Conservation (phyloP, 2,888 invertebrate species). For the Acanthosoma haemorrhoidale region DNA sequence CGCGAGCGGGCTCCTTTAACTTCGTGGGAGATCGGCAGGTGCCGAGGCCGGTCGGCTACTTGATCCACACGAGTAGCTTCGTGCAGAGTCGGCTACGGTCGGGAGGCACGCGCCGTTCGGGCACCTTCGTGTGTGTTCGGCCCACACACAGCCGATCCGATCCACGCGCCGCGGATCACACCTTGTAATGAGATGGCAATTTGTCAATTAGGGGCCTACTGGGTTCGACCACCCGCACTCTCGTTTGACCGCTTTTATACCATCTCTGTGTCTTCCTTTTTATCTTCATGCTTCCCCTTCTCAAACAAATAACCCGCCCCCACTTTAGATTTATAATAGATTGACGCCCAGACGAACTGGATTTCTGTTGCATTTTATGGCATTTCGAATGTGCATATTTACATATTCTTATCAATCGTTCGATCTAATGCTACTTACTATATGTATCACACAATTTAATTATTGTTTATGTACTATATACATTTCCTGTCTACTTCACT, state of each 20-base stretch:
- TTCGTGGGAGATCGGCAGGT: conserved; percentile 43
- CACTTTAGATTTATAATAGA: no score
- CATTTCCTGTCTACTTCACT: no score
- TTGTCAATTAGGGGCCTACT: conserved; percentile 26
- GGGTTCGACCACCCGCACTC: conserved; percentile 35
- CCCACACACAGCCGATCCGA: not conserved
- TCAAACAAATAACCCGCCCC: not conserved
- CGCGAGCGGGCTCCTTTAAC: conserved; percentile 58
- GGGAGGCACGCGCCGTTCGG: conserved; percentile 43
- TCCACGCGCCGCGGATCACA: conserved; percentile 36
- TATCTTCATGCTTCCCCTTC: conserved; percentile 34
- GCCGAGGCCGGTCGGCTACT: conserved; percentile 45
- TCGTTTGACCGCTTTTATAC: conserved; percentile 33
- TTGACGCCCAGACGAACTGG: no score
- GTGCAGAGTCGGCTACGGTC: conserved; percentile 50
- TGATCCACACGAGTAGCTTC: conserved; percentile 48
- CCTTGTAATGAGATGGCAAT: conserved; percentile 27
- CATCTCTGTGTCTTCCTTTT: conserved; percentile 32
- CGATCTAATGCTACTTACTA: no score
- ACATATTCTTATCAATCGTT: no score
- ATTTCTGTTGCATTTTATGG: no score
- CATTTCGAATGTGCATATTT: no score
- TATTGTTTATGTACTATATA: no score
- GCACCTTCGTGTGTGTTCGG: not conserved
- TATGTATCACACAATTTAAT: no score